Base-by-base conservation (phyloP, 2,113 vertebrate species). In the Solenodon paradoxus region DNA sequence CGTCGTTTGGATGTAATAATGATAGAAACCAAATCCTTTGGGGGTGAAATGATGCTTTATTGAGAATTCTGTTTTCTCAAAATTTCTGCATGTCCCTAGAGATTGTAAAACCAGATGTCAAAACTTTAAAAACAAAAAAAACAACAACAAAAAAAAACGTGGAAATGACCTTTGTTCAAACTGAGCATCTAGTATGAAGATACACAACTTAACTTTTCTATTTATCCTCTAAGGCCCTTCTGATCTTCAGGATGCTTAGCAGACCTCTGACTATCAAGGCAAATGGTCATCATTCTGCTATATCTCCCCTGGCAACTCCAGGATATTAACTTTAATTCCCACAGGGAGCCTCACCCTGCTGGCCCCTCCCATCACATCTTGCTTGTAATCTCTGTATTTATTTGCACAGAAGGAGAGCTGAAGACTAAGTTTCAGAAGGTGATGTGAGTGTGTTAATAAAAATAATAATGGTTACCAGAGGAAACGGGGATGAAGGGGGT, bases 341-440 rank as follows among this genome's bases (percentile, higher is more conserved):
- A 84, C 4, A 84, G 63, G 87, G 53, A 92, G 63, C 28, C 40
- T 95, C 9, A 38, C 9, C 32, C 55, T 94, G 40, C 59, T 84
- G 40, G 30, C 53, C 81, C 26, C 55, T 96, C 72, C 61, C 32
- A 83, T 59, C 51, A 90, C 38, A 42, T 88, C 61, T 97, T 82
- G 42, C 38, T 86, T 90, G n/a, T 92, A 74, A 59, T 45, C n/a
- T 94, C 71, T 84, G 61, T 94, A 92, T 72, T 84, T 32, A 93
- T 72, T 94, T 82, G 35, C 78, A 96, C 63, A 85, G 66, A 96
- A 94, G 22, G 22, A 85, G 94, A 96, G 11, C 81, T 90, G 24
- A 85, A 92, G 35, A 49, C 59, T 93, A 74, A 92, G 75, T 93
- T 97, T 79, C 82, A 63, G 92, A 93, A 88, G 30, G 30, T 94